Base-by-base conservation (phyloP, 2,113 vertebrate genomes). In the Cranoglanis bouderius region DNA sequence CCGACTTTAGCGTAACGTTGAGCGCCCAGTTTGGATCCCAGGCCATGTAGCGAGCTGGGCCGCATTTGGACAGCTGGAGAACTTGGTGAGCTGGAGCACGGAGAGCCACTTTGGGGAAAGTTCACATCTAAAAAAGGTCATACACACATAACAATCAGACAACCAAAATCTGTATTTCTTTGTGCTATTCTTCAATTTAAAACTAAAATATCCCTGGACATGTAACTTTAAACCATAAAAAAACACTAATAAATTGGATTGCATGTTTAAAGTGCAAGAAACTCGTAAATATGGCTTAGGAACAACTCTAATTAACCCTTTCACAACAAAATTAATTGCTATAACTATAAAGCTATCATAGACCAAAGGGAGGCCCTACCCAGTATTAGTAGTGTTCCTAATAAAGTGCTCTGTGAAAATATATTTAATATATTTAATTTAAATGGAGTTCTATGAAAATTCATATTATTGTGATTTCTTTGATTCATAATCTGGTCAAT, bases 41-140 rank as follows among this genome's bases (percentile, higher is more conserved):
- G 94, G 87, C 98, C 98, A 0, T 99, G 98, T 70, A 99, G 95
- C 0, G 98, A 98, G 94, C 97, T 99, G 89, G 98, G 98, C 7
- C 98, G 96, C 88, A 98, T 96, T 92, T 99, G 98, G 10, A 97
- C 95, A 0, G 97, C 98, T 0, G 98, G 97, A 0, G 98, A 99
- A 49, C 96, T 98, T 0, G 98, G 98, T 57, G 97, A 98, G 94
- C 98, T 99, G 92, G 98, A 97, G 92, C 96, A 96, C 0, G 97
- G 97, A 46, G 98, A 99, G 0, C 94, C 96, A 92, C 95, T 99
- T 94, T 97, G 98, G 1, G 98, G 97, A 8, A 98, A 97, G 57
- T 90, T 94, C 1, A 95, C 92, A 86, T 98, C 98, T 99, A 95
- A 18, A 95, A 19, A 92, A 78, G 91, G 7, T 92, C 83, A 90